phyloP scores from a whole-genome alignment of 37 sponge, comb jelly and placozoan species.

The Cliona cf. orientalis region DNA sequence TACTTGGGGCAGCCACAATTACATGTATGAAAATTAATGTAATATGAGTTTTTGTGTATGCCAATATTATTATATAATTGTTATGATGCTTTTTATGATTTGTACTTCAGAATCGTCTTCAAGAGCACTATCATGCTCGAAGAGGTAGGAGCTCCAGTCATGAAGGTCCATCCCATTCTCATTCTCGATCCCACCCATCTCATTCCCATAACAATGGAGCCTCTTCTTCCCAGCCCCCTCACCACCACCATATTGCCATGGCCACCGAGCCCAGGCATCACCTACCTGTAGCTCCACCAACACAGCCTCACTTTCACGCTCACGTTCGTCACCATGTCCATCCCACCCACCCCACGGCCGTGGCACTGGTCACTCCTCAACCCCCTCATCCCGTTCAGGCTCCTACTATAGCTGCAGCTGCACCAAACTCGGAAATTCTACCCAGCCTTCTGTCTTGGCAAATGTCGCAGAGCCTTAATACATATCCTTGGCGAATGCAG shows the following conservation, averaged over 20 bases:
- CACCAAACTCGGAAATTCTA: not conserved
- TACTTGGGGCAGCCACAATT: too few relatives aligned
- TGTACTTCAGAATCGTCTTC: too few relatives aligned
- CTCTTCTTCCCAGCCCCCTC: not conserved
- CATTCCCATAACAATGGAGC: too few relatives aligned
- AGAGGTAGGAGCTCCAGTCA: not conserved
- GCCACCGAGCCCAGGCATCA: not conserved
- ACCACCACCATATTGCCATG: too few relatives aligned
- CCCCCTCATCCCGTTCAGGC: not conserved
- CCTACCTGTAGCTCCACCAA: not conserved
- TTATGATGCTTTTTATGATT: too few relatives aligned
- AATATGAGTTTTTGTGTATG: too few relatives aligned
- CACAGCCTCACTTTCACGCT: not conserved
- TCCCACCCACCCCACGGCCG: not conserved
- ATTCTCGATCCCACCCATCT: not conserved
- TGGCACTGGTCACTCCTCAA: not conserved
- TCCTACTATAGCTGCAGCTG: not conserved
- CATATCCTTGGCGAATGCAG: conserved; percentile 64
- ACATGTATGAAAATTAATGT: too few relatives aligned
- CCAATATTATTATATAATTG: too few relatives aligned
- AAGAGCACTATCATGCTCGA: not conserved
- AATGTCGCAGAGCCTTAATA: conserved; percentile 60
- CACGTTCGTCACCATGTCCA: conserved; percentile 8
- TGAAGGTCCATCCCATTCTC: not conserved
- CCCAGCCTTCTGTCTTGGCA: conserved; percentile 67